phyloP scores from a whole-genome alignment of 1,140 invertebrate genomes.

The Bemisia tabaci region DNA sequence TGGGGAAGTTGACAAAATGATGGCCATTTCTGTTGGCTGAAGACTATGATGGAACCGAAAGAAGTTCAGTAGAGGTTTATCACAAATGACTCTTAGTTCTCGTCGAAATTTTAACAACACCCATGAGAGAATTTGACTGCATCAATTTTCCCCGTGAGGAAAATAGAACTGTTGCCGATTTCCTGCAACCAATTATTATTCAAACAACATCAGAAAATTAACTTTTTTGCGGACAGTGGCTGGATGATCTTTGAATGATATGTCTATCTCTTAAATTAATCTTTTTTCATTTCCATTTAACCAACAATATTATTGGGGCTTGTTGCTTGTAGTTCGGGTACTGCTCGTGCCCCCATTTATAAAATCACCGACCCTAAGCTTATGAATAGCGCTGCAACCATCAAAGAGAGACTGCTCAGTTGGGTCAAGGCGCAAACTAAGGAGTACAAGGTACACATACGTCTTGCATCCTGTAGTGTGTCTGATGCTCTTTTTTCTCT shows the following conservation, averaged over 20 bases:
- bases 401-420: slow-evolving; percentile 87
- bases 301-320: slow-evolving; percentile 8
- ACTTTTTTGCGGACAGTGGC: too few relatives aligned
- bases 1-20: too few relatives aligned
- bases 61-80: too few relatives aligned
- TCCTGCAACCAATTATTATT: too few relatives aligned
- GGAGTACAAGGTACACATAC: slow-evolving; percentile 72
- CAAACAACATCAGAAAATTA: too few relatives aligned
- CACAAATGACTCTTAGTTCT: too few relatives aligned
- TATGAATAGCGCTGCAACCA: slow-evolving; percentile 73
- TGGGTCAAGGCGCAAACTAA: slow-evolving; percentile 93
- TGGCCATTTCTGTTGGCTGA: too few relatives aligned
- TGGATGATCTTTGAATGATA: background rate
- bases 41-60: too few relatives aligned
- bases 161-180: too few relatives aligned
- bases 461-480: slow-evolving; percentile 3
- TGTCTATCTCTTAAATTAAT: background rate
- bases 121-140: too few relatives aligned
- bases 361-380: slow-evolving; percentile 76
- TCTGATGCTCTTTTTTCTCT: background rate
- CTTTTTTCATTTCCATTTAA: background rate
- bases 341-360: slow-evolving; percentile 41
- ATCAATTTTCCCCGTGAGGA: too few relatives aligned
- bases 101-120: too few relatives aligned
- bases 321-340: slow-evolving; percentile 23